Evolutionary conservation across 2,797 vertebrate species (phyloP).

Genomic region (Martes flavigula): DNA sequence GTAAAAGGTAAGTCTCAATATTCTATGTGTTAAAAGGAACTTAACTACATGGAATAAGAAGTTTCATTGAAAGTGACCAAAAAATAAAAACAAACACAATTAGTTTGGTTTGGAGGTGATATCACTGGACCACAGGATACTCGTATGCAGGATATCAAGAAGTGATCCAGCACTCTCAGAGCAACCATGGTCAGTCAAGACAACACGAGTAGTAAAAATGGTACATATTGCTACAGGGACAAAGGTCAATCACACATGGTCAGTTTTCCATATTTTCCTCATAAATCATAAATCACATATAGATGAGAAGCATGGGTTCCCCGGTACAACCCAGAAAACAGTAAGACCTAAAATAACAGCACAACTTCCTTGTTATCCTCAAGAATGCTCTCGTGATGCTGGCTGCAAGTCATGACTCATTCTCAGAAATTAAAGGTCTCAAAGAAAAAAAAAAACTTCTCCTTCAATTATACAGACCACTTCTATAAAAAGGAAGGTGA

Average conservation of each 20-base stretch:
- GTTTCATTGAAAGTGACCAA: neutral
- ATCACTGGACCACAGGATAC: neutral
- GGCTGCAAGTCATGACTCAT: slow-evolving; percentile 20
- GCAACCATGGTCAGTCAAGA: no score
- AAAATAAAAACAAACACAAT: neutral
- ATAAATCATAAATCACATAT: neutral
- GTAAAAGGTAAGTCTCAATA: neutral
- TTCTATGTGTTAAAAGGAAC: neutral
- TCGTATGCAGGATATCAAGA: neutral
- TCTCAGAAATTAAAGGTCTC: slow-evolving; percentile 9
- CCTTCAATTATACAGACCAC: neutral
- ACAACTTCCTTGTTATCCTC: slow-evolving; percentile 6
- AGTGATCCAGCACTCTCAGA: neutral
- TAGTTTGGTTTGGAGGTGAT: neutral
- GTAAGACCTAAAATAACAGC: neutral
- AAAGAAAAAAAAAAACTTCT: neutral
- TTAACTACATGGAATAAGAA: neutral
- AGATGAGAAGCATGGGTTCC: neutral
- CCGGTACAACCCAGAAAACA: neutral
- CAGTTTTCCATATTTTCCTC: neutral
- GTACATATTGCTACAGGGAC: neutral
- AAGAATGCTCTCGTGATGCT: neutral
- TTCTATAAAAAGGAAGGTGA: neutral
- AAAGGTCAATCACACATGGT: neutral
- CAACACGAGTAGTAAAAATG: accelerated